Conservation (phyloP, 2,113 vertebrate genomes). For the Onychostoma macrolepis region DNA sequence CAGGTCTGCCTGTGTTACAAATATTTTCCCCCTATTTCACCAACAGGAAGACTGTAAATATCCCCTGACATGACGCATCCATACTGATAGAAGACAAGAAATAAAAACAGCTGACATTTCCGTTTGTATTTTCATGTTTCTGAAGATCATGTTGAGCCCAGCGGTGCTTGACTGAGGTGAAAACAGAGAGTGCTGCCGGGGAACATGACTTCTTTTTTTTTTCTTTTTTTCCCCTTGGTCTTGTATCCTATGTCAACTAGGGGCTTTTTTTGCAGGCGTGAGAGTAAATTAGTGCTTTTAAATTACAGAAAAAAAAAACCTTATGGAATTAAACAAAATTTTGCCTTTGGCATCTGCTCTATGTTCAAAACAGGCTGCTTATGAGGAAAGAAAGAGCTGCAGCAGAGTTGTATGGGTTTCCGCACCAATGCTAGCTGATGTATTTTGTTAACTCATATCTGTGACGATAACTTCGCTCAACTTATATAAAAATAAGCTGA, state of each 20-base stretch:
- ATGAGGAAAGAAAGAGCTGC: constrained; percentile 46
- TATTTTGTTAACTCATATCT: background rate
- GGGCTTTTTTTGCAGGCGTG: constrained; percentile 59
- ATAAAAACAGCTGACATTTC: background rate
- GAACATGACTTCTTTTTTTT: constrained; percentile 27
- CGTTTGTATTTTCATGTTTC: background rate
- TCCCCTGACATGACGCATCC: background rate
- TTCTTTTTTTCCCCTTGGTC: background rate
- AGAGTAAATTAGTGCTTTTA: constrained; percentile 61
- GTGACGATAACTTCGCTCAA: background rate
- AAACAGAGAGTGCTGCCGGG: background rate
- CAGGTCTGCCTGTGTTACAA: background rate
- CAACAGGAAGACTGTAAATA: constrained; percentile 7
- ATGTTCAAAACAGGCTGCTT: constrained; percentile 54
- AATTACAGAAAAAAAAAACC: constrained; percentile 53
- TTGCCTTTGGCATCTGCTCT: constrained; percentile 55
- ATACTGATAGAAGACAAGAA: constrained; percentile 3
- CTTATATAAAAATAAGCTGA: background rate
- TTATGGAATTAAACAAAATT: constrained; percentile 59
- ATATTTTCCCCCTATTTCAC: background rate
- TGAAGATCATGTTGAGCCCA: background rate
- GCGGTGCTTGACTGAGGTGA: constrained; percentile 20
- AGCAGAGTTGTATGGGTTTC: constrained; percentile 21
- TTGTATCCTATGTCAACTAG: constrained; percentile 62
- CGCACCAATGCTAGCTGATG: background rate